Conservation (phyloP, 2,888 invertebrate species). For the Xestia ashworthii region DNA sequence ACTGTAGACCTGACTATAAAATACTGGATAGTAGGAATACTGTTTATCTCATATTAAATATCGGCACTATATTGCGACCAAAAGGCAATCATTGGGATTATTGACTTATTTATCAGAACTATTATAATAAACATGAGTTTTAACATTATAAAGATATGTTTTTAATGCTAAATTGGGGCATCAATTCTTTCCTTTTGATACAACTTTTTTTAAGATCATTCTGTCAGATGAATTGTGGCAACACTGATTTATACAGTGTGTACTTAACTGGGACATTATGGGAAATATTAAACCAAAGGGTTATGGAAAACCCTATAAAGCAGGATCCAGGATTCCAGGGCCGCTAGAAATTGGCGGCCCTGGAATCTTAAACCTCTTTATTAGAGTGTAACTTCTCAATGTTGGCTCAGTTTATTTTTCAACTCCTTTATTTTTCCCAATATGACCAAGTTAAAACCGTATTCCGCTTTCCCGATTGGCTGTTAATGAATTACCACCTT, state of each 20-base stretch:
- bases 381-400: background rate
- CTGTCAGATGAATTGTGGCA: conserved; percentile 2
- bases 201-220: background rate
- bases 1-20: conserved; percentile 6
- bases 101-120: background rate
- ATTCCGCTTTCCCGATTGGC: background rate
- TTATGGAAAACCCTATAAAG: background rate
- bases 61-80: background rate
- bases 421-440: background rate
- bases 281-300: background rate
- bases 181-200: background rate
- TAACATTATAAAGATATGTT: background rate
- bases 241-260: background rate
- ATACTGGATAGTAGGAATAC: conserved; percentile 49
- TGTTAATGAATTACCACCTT: background rate
- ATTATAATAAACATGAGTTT: conserved; percentile 1
- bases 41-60: conserved; percentile 25
- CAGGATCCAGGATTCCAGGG: too few relatives aligned
- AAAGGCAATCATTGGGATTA: conserved; percentile 9
- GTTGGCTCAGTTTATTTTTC: background rate
- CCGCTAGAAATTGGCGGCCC: too few relatives aligned
- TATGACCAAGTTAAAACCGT: background rate
- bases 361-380: too few relatives aligned
- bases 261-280: background rate
- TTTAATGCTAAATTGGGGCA: conserved; percentile 11